Base-by-base conservation (phyloP, 2,888 invertebrate species). In the Clunio marinus region DNA sequence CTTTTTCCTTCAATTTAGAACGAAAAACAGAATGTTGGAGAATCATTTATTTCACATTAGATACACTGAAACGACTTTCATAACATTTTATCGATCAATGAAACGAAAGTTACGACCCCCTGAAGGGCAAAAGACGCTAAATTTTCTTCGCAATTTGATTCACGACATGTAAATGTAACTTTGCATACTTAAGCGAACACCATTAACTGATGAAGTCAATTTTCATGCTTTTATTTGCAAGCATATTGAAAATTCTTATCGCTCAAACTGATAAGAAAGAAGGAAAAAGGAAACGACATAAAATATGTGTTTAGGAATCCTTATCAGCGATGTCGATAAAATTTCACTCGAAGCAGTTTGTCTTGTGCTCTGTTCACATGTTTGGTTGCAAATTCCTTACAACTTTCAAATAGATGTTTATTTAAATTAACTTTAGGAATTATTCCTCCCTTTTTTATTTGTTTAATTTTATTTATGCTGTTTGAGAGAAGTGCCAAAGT, bases 101-200 rank as follows among this genome's bases (percentile, higher is more conserved):
- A 41, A 41, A 15, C 41, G 41, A 41, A 41, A 10, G 41, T 41
- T 41, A 41, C 41, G 41, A 41, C 41, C n/a, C 51, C 51, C 51
- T 20, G 51, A 51, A 17, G 51, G 51, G 51, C 20, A 20, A 20
- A 41, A 41, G 17, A 8, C 51, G 51, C 15, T 51, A 22, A 51
- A 51, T 51, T 51, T 51, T 51, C 51, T 22, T 51, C 22, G 51
- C 51, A 15, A 51, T 51, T 51, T 51, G 51, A 51, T 51, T 51
- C 51, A 17, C 51, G 17, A 8, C 17, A 20, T 22, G 51, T 51
- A 51, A n/a, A 20, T 17, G 20, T 8, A 8, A 15, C 22, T 22
- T 17, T 8, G 22, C 51, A n/a, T n/a, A n/a, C n/a, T n/a, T n/a
- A n/a, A n/a, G n/a, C n/a, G n/a, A n/a, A n/a, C 17, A 17, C 17